phyloP scores from a whole-genome alignment of 2,888 invertebrate genomes.

The Caenorhabditis parvicauda region DNA sequence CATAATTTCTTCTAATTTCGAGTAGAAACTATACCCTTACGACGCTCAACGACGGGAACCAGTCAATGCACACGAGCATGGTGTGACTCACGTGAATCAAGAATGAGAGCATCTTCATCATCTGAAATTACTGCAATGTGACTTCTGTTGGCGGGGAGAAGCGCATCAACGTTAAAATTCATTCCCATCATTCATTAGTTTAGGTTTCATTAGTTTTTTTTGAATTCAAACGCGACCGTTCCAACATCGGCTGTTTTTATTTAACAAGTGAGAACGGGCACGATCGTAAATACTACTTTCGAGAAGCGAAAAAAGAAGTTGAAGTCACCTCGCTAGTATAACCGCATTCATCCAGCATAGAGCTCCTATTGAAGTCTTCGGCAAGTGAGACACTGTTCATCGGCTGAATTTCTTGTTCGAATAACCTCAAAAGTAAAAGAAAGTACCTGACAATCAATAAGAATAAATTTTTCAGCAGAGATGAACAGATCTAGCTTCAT shows the following conservation, averaged over 20 bases:
- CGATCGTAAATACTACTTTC: too few species aligned
- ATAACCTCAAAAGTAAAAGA: too few species aligned
- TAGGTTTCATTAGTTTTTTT: too few species aligned
- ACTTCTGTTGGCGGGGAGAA: slow-evolving; percentile 26
- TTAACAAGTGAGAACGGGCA: too few species aligned
- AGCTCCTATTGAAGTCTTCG: slow-evolving; percentile 20
- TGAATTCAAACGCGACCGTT: too few species aligned
- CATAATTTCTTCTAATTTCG: slow-evolving; percentile 64
- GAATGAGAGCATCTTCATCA: slow-evolving; percentile 79
- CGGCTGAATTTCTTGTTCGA: slow-evolving; percentile 20
- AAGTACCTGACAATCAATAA: slow-evolving; percentile 77
- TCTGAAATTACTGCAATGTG: slow-evolving; percentile 66
- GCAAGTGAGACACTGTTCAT: slow-evolving; percentile 24
- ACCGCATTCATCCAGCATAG: slow-evolving; percentile 15
- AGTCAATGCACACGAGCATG: slow-evolving; percentile 80
- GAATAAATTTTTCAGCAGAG: slow-evolving; percentile 76
- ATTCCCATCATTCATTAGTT: too few species aligned
- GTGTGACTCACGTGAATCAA: slow-evolving; percentile 86
- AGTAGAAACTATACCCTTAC: too few species aligned
- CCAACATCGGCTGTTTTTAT: too few species aligned
- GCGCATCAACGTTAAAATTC: too few species aligned
- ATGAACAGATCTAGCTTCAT: slow-evolving; percentile 75
- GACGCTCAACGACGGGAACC: too few species aligned
- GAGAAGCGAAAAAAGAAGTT: background rate
- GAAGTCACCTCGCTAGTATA: slow-evolving; percentile 7